Evolutionary conservation across 1,140 invertebrate genomes (phyloP).

Genomic region (Chrysomallon squamiferum): DNA sequence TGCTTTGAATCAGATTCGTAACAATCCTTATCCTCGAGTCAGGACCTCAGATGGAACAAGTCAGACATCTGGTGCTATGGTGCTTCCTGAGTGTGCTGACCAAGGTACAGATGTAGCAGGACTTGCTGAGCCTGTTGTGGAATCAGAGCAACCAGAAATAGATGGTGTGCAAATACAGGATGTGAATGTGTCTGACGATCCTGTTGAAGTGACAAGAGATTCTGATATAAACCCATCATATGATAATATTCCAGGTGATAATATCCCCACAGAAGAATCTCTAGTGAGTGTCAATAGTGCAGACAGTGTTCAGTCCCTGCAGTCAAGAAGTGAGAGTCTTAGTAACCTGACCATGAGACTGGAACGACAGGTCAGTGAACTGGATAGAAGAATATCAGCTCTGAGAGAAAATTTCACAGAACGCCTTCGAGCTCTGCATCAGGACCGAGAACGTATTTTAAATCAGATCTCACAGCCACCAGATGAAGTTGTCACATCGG

Average conservation of each 20-base stretch:
- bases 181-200: not conserved
- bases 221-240: not conserved
- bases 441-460: conserved; percentile 18
- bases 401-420: conserved; percentile 38
- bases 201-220: conserved; percentile 2
- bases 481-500: not conserved
- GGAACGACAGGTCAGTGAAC: conserved; percentile 39
- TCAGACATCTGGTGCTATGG: conserved; percentile 27
- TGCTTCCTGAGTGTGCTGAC: conserved; percentile 20
- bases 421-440: conserved; percentile 30
- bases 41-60: conserved; percentile 21
- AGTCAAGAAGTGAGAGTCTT: conserved; percentile 22
- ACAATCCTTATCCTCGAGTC: not conserved
- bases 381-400: conserved; percentile 37
- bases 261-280: too few relatives aligned
- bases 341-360: conserved; percentile 34
- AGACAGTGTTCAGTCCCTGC: not conserved
- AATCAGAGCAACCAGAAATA: not conserved
- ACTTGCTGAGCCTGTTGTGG: conserved; percentile 9
- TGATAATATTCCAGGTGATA: too few relatives aligned
- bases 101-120: conserved; percentile 31
- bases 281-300: too few relatives aligned
- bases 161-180: not conserved
- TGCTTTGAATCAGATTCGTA: not conserved
- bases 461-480: conserved; percentile 9